phyloP scores from a whole-genome alignment of 1,140 invertebrate species.

The Zaprionus kolodkinae region DNA sequence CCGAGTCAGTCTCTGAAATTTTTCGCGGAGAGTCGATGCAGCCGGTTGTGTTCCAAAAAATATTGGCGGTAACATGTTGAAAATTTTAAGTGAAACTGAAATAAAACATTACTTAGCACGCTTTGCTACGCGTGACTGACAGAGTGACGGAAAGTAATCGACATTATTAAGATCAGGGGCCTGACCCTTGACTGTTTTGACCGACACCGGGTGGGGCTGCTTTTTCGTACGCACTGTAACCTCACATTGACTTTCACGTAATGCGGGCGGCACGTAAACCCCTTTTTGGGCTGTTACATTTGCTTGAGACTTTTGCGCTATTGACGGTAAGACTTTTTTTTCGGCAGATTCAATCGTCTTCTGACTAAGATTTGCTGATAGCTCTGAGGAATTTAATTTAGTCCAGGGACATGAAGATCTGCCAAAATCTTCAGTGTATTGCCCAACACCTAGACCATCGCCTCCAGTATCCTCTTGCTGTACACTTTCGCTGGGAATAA shows the following conservation, averaged over 20 bases:
- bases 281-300: conserved; percentile 19
- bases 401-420: conserved; percentile 53
- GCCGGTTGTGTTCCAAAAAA: not conserved
- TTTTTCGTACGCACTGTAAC: conserved; percentile 31
- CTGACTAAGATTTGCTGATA: not conserved
- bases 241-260: conserved; percentile 64
- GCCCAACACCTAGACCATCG: conserved; percentile 57
- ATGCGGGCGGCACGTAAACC: conserved; percentile 63
- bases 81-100: conserved; percentile 48
- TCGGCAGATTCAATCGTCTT: not conserved
- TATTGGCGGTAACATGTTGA: conserved; percentile 19
- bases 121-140: conserved; percentile 33
- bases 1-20: conserved; percentile 14
- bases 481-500: conserved; percentile 9
- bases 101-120: conserved; percentile 53
- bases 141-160: conserved; percentile 59
- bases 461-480: conserved; percentile 48
- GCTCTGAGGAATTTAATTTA: conserved; percentile 24
- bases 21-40: conserved; percentile 41
- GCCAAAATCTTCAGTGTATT: not conserved
- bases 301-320: not conserved
- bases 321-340: not conserved
- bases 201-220: not conserved
- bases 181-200: conserved; percentile 38
- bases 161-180: conserved; percentile 64